Base-by-base conservation (phyloP, 2,113 vertebrate genomes). In the Cervus canadensis region DNA sequence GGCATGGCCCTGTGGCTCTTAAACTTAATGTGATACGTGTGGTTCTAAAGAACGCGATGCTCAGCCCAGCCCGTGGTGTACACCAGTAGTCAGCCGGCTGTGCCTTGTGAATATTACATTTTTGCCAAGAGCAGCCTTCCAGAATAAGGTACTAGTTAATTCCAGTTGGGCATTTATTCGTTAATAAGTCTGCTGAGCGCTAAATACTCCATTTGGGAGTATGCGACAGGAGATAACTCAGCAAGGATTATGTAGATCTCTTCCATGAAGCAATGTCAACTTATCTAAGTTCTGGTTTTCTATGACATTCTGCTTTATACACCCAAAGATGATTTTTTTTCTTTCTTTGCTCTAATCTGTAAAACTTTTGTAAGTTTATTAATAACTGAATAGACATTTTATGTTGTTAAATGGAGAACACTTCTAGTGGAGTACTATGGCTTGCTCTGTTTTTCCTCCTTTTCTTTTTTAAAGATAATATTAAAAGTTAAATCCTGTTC, bases 71-170 rank as follows among this genome's bases (percentile, higher is more conserved):
- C 45, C 30, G 1, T 7, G 7, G 60, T 19, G 16, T 16, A 16
- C 25, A 19, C 93, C 40, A 82, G 59, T 93, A 17, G 15, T 85
- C 81, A 56, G 0, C 36, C 62, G 43, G 67, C 86, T 74, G 40
- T 91, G 71, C 93, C 93, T 87, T 17, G 45, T 50, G 81, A 64
- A 64, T 84, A 48, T 83, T 33, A 43, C n/a, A 13, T 33, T 96
- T 97, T 92, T 85, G 76, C 97, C 67, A 90, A 95, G 92, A 89
- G 78, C 89, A 79, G 78, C 82, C 82, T 97, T 97, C 40, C 85
- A 83, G 86, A 95, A 81, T 97, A 88, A 97, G 54, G 85, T 88
- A n/a, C 96, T 83, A 81, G 92, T 94, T 96, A 89, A 98, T 97
- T 97, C 95, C 83, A 91, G 83, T 79, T 7, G 33, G 59, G 40